Percentiles rank a stretch among this genome's conserved stretches.
phyloP scores from a whole-genome alignment of 2,113 vertebrate species.

The Pachypanchax playfairii region DNA sequence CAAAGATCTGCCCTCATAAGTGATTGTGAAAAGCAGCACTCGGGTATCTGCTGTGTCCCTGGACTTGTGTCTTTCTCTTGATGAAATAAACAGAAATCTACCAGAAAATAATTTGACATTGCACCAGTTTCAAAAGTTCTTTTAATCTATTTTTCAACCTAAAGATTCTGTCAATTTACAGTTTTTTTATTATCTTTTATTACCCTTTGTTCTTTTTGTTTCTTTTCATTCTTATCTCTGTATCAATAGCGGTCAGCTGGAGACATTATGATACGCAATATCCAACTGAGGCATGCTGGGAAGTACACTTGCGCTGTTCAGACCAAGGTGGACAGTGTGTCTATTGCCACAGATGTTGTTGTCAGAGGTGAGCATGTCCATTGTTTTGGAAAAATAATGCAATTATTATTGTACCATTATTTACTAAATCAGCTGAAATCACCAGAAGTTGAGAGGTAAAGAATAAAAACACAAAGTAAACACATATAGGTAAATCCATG shows the following conservation, averaged over 20 bases:
- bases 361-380: constrained; percentile 85
- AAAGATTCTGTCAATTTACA: neutral
- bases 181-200: neutral
- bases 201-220: neutral
- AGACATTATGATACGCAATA: constrained; percentile 98
- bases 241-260: constrained; percentile 87
- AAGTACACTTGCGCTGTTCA: constrained; percentile 93
- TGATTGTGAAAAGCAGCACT: constrained; percentile 30
- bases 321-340: constrained; percentile 91
- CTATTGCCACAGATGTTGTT: constrained; percentile 91
- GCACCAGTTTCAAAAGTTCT: constrained; percentile 2
- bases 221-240: neutral
- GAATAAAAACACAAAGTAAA: too few species aligned
- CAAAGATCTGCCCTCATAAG: constrained; percentile 38
- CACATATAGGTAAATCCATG: too few species aligned
- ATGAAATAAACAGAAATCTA: constrained; percentile 34
- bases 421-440: too few species aligned
- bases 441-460: too few species aligned
- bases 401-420: too few species aligned
- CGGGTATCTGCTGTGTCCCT: constrained; percentile 26
- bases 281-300: constrained; percentile 93
- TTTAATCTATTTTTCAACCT: constrained; percentile 18
- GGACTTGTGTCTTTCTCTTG: constrained; percentile 20
- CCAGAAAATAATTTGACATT: constrained; percentile 25
- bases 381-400: neutral